Percentiles rank a stretch among this genome's conserved stretches.
phyloP scores from a whole-genome alignment of 2,797 vertebrate species.

The Chiloscyllium punctatum region DNA sequence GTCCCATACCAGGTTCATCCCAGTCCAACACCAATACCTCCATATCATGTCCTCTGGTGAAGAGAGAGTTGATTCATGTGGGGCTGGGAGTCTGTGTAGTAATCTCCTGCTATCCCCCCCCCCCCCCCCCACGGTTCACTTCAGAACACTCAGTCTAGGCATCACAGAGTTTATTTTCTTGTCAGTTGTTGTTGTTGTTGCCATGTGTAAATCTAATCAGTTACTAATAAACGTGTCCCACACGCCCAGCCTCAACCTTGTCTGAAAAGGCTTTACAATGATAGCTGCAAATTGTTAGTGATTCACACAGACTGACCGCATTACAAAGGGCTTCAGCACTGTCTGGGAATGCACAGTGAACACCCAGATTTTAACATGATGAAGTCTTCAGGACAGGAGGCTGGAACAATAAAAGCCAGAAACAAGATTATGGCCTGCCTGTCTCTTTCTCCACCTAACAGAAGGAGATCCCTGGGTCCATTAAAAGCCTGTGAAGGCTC shows the following conservation, averaged over 20 bases:
- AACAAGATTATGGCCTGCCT: neutral
- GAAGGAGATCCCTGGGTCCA: neutral
- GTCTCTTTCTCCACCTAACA: neutral
- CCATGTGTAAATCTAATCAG: conserved; percentile 19
- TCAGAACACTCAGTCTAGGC: neutral
- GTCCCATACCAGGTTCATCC: no score
- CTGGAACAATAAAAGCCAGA: neutral
- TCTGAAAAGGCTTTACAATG: neutral
- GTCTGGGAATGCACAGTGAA: conserved; percentile 19
- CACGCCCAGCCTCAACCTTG: neutral
- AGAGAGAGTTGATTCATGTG: no score
- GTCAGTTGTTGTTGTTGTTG: neutral
- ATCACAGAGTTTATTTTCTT: neutral
- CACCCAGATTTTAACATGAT: neutral
- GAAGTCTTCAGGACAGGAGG: no score
- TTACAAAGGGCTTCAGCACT: neutral
- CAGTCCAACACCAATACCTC: no score
- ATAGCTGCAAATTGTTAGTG: conserved; percentile 6
- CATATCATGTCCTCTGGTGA: no score
- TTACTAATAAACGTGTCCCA: neutral
- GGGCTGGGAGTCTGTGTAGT: neutral
- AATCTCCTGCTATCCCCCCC: neutral
- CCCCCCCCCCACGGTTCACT: no score
- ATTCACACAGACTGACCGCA: neutral
- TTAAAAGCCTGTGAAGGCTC: neutral